phyloP scores from a whole-genome alignment of 2,113 vertebrate species.

The Colius striatus region DNA sequence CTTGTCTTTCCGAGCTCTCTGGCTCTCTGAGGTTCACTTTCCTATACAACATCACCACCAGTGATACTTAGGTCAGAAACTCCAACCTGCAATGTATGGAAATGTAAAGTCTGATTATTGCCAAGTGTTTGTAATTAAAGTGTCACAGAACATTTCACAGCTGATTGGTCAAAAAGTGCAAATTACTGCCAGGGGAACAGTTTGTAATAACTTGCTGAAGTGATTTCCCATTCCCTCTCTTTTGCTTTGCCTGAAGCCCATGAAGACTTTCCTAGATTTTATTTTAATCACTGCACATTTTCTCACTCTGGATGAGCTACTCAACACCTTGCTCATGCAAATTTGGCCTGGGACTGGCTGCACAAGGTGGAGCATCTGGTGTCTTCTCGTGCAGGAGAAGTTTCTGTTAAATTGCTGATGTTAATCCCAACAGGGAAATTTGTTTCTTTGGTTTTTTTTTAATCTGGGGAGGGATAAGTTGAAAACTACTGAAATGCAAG shows the following conservation, averaged over 20 bases:
- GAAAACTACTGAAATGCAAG: not conserved
- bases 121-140: not conserved
- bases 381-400: not conserved
- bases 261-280: not conserved
- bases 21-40: not conserved
- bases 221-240: not conserved
- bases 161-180: not conserved
- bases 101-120: not conserved
- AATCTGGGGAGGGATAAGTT: not conserved
- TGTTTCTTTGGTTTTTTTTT: too few species aligned
- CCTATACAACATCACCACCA: rapidly evolving
- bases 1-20: not conserved
- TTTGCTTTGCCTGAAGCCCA: not conserved
- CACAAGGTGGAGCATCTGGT: not conserved
- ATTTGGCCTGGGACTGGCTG: not conserved
- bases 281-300: not conserved
- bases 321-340: not conserved
- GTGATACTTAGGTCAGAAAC: not conserved
- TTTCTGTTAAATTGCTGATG: not conserved
- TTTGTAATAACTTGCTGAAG: not conserved
- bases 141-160: constrained; percentile 10
- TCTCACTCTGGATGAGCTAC: not conserved
- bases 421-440: not conserved
- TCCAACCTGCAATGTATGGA: not conserved
- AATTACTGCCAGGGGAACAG: not conserved